These are phyloP conservation scores for Adineta ricciae DNA, from an alignment of 2,888 invertebrate species.

Conservation along the genomic window DNA sequence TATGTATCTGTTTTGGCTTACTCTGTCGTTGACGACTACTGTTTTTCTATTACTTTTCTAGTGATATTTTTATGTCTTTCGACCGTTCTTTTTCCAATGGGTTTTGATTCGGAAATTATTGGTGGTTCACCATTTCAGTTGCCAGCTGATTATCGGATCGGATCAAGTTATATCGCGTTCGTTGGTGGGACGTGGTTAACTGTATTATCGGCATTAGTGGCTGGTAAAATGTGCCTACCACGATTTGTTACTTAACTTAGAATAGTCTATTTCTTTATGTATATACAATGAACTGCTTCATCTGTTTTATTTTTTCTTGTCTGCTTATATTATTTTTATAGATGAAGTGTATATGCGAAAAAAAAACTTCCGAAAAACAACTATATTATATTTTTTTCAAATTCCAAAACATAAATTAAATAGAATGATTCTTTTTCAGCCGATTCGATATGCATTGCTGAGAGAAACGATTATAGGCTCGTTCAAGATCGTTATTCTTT, in stretches of 20 bases:
- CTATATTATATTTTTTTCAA: too few relatives aligned
- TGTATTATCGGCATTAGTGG: neutral
- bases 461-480: too few relatives aligned
- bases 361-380: too few relatives aligned
- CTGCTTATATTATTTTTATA: neutral
- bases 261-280: neutral
- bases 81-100: neutral
- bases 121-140: constrained; percentile 13
- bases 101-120: constrained; percentile 10
- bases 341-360: too few relatives aligned
- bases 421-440: too few relatives aligned
- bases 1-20: neutral
- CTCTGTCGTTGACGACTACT: neutral
- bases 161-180: neutral
- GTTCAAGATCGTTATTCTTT: too few relatives aligned
- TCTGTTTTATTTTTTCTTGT: neutral
- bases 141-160: neutral
- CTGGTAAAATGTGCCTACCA: neutral
- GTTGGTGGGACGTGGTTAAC: neutral
- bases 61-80: constrained; percentile 11
- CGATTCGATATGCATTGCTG: too few relatives aligned
- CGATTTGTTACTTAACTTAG: neutral
- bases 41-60: neutral
- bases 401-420: too few relatives aligned
- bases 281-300: neutral